phyloP scores from a whole-genome alignment of 2,888 invertebrate species.

The Bellardia pandia region DNA sequence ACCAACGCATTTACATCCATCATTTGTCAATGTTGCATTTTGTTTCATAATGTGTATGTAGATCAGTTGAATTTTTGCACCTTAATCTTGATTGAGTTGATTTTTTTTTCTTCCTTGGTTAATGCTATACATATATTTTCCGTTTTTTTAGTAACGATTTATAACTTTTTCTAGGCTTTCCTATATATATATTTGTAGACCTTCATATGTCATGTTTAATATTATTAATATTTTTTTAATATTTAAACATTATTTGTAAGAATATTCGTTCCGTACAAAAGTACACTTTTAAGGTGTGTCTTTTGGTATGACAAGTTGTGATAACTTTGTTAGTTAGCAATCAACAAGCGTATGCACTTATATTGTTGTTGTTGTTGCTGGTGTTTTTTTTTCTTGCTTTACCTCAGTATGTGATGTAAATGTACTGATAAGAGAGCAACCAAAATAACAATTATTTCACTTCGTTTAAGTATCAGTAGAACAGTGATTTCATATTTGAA shows the following conservation, averaged over 20 bases:
- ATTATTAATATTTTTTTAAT: constrained; percentile 37
- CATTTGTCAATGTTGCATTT: constrained; percentile 61
- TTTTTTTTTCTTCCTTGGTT: not conserved
- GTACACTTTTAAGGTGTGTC: constrained; percentile 45
- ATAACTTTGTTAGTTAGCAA: constrained; percentile 46
- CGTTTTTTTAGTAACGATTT: constrained; percentile 35
- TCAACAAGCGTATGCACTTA: constrained; percentile 60
- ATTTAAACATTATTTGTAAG: not conserved
- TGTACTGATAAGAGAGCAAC: constrained; percentile 49
- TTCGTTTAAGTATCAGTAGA: not conserved
- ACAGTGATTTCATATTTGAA: constrained; percentile 3
- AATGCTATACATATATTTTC: constrained; percentile 2
- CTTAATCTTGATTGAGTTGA: constrained; percentile 65
- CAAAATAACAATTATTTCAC: constrained; percentile 35
- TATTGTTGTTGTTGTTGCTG: constrained; percentile 15
- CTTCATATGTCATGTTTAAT: constrained; percentile 49
- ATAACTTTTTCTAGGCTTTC: constrained; percentile 3
- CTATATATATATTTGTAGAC: not conserved
- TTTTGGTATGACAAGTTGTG: constrained; percentile 55
- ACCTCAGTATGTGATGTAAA: constrained; percentile 27
- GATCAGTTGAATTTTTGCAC: constrained; percentile 63
- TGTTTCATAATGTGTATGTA: not conserved
- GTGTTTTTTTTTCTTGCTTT: not conserved
- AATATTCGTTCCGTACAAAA: not conserved
- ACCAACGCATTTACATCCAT: constrained; percentile 67